These are phyloP conservation scores for Xyrauchen texanus DNA, from an alignment of 2,113 vertebrate species.

Conservation along the genomic window DNA sequence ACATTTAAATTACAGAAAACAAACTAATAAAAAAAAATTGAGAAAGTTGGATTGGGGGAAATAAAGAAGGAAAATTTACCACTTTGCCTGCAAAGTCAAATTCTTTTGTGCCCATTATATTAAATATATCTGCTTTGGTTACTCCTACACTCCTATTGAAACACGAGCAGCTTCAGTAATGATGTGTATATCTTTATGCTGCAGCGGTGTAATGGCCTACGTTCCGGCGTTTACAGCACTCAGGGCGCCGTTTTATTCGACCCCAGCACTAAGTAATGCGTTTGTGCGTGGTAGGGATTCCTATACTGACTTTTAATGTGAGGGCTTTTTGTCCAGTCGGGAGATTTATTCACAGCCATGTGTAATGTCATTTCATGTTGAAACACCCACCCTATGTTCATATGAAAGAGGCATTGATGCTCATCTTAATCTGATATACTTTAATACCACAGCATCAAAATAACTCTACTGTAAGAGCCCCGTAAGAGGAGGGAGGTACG, in stretches of 20 bases:
- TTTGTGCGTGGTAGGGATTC: conserved; percentile 40
- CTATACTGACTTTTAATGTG: conserved; percentile 38
- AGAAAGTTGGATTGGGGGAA: too few species aligned
- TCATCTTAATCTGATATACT: conserved; percentile 53
- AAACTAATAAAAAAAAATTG: too few species aligned
- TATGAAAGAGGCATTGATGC: conserved; percentile 49
- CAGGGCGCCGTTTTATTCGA: conserved; percentile 24
- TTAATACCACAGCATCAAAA: conserved; percentile 47
- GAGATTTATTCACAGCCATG: conserved; percentile 43
- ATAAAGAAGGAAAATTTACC: not conserved
- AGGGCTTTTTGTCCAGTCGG: conserved; percentile 43
- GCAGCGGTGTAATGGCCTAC: conserved; percentile 30
- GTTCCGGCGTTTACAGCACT: conserved; percentile 32
- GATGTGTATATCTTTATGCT: conserved; percentile 27
- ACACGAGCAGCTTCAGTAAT: conserved; percentile 18
- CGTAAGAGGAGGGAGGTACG: conserved; percentile 33
- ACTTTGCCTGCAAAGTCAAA: not conserved
- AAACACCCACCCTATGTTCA: conserved; percentile 42
- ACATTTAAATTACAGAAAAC: too few species aligned
- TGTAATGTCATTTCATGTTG: conserved; percentile 49
- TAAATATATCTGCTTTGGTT: conserved; percentile 16
- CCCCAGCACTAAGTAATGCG: conserved; percentile 34
- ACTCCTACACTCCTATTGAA: conserved; percentile 24
- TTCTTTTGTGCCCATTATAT: conserved; percentile 6
- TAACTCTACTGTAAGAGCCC: conserved; percentile 37